A percentile compares a stretch with the other conserved stretches of the same genome.
Evolutionary conservation across 2,113 vertebrate genomes (phyloP).

Genomic region (Phasianus colchicus): DNA sequence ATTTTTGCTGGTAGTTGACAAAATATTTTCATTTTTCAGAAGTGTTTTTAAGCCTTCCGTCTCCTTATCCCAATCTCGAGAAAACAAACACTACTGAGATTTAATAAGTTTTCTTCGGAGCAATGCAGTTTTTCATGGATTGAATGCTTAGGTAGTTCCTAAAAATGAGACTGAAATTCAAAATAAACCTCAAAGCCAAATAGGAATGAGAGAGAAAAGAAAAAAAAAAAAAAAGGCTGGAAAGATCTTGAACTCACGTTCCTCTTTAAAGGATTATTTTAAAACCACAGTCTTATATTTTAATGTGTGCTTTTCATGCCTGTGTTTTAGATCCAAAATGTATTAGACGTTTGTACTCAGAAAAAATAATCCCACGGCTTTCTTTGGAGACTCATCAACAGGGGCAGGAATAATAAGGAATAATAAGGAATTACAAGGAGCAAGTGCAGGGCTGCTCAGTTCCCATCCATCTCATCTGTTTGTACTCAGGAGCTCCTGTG

Average conservation of each 20-base stretch:
- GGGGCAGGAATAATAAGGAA: background rate
- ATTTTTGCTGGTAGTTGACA: background rate
- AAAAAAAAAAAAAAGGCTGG: background rate
- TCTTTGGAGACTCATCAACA: background rate
- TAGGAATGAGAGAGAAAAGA: background rate
- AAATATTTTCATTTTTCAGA: background rate
- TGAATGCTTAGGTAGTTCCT: background rate
- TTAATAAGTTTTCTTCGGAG: background rate
- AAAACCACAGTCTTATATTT: background rate
- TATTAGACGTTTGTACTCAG: background rate
- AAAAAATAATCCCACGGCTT: background rate
- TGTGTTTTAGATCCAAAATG: background rate
- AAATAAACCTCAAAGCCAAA: background rate
- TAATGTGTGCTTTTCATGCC: background rate
- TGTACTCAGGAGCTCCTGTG: background rate
- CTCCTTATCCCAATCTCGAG: background rate
- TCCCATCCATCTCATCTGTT: background rate
- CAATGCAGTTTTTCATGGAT: background rate
- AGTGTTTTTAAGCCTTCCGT: background rate
- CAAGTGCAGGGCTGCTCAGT: background rate
- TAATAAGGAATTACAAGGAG: conserved; percentile 7
- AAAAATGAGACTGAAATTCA: background rate
- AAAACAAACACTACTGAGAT: background rate
- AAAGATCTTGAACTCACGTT: background rate
- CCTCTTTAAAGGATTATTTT: background rate